Base-by-base conservation (phyloP, 2,113 vertebrate species). In the Rhombomys opimus region DNA sequence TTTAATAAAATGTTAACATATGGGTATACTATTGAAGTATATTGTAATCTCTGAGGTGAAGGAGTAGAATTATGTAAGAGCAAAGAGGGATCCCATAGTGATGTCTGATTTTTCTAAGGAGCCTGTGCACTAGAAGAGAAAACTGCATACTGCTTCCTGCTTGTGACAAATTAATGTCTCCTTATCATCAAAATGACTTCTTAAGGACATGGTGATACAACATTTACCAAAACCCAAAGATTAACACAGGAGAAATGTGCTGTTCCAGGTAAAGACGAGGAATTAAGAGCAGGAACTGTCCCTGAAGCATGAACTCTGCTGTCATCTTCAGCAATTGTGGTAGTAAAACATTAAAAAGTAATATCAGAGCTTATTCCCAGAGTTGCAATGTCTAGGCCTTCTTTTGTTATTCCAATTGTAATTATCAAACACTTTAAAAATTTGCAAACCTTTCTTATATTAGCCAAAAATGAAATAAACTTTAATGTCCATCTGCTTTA, bases 1-100 rank as follows among this genome's bases (percentile, higher is more conserved):
- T 50, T 91, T 89, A 94, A 72, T 90, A 81, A 95, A 70, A 95
- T 70, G 7, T n/a, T 72, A 65, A 77, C n/a, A 68, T 67, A 59
- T 32, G 18, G 77, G 38, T 63, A 32, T 92, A 27, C 89, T 38
- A 57, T 46, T 73, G 17, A 82, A 87, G 15, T n/a, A 38, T 54
- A 68, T 32, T 22, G 3, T 25, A 50, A 65, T 92, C 65, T 89
- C 17, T 88, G 20, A 91, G 63, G 30, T 86, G 67, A 57, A 13
- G 84, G n/a, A 57, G 20, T 4, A 73, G 20, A 87, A n/a, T 87
- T n/a, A 54, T 8, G 5, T 63, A 54, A 78, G n/a, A 93, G 30
- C 2, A 35, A 90, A 75, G 11, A 80, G 3, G 4, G 12, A 50
- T 10, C 17, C 27, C 7, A 5, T 61, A 46, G 14, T 61, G 84